Evolutionary conservation across 2,797 vertebrate genomes (phyloP).

Genomic region (Remorina albescens): DNA sequence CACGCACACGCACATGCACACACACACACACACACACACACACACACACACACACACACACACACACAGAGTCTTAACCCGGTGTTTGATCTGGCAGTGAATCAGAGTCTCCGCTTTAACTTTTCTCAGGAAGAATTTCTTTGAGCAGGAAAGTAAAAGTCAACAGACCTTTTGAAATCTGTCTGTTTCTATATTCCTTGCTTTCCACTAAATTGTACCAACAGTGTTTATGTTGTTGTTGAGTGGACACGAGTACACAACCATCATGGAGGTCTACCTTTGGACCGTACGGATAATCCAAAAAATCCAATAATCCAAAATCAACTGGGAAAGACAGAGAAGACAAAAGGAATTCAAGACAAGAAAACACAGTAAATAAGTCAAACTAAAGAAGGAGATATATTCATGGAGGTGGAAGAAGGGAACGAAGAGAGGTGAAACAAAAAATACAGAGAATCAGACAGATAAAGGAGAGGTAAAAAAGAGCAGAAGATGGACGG

Average conservation of each 20-base stretch:
- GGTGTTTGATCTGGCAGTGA: constrained; percentile 30
- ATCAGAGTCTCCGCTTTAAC: constrained; percentile 1
- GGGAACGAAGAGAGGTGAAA: neutral
- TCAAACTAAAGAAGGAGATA: no score
- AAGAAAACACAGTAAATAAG: no score
- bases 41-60: neutral
- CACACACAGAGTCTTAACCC: constrained; percentile 46
- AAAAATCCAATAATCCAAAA: no score
- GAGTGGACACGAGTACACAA: constrained; percentile 2
- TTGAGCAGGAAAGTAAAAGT: neutral
- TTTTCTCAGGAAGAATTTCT: constrained; percentile 2
- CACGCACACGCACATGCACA: constrained; percentile 23
- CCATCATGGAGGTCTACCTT: no score
- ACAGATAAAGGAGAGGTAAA: neutral
- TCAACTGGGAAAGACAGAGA: neutral
- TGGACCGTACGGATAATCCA: no score
- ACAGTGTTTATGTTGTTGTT: no score
- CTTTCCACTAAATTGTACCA: neutral
- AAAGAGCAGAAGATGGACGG: constrained; percentile 1
- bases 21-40: constrained; percentile 26
- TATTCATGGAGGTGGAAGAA: no score
- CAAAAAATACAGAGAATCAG: neutral
- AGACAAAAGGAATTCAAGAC: neutral
- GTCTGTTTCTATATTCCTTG: neutral
- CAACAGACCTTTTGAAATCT: neutral